A percentile compares a stretch with the other conserved stretches of the same genome.
Evolutionary conservation across 1,140 invertebrate species (phyloP).

Genomic region (Dufourea novaeangliae): DNA sequence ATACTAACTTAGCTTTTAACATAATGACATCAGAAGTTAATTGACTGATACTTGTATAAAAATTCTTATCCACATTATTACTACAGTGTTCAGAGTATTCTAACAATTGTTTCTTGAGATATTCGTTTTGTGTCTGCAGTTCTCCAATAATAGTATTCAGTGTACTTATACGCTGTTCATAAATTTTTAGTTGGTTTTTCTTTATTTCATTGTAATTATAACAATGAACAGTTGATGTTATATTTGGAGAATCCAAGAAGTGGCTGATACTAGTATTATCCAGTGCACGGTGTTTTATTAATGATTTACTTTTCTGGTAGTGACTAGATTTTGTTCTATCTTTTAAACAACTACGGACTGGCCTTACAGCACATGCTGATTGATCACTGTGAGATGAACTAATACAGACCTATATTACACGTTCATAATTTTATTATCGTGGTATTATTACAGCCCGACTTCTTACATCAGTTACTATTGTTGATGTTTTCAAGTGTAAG

Average conservation of each 20-base stretch:
- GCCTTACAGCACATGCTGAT: conserved; percentile 49
- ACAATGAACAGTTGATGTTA: conserved; percentile 15
- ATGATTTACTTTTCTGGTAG: conserved; percentile 8
- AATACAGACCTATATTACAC: conserved; percentile 37
- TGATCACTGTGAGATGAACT: conserved; percentile 63
- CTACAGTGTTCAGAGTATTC: conserved; percentile 40
- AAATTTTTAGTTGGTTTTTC: conserved; percentile 42
- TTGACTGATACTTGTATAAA: conserved; percentile 58
- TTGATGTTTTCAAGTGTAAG: too few species aligned
- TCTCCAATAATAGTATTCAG: conserved; percentile 56
- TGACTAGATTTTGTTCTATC: conserved; percentile 26
- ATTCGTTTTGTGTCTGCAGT: conserved; percentile 64
- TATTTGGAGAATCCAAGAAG: conserved; percentile 2
- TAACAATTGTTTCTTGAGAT: conserved; percentile 60
- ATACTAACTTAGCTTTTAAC: conserved; percentile 67
- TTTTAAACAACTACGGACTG: conserved; percentile 24
- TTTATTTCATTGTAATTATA: conserved; percentile 29
- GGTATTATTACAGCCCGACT: too few species aligned
- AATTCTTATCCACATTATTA: conserved; percentile 26
- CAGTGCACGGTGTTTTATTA: conserved; percentile 1
- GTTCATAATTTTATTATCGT: conserved; percentile 16
- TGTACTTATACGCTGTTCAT: conserved; percentile 56
- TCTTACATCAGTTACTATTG: too few species aligned
- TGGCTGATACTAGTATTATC: conserved; percentile 3
- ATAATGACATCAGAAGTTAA: conserved; percentile 61